Base-by-base conservation (phyloP, 2,888 invertebrate genomes). In the Ganaspis brasiliensis region DNA sequence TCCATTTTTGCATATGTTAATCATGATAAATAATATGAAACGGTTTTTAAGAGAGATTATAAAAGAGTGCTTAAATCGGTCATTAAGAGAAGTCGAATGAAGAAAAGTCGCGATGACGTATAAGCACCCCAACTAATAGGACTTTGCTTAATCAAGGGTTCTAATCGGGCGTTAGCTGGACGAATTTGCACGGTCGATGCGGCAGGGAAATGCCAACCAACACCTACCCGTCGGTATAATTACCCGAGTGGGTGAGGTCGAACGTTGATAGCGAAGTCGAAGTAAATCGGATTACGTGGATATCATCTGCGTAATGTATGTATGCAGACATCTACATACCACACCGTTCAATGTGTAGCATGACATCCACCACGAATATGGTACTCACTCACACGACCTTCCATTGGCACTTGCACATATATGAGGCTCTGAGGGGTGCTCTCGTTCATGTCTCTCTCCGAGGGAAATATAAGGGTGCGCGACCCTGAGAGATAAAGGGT, bases 241-340 rank as follows among this genome's bases (percentile, higher is more conserved):
- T 91, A 90, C 85, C 86, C 87, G 85, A 87, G 85, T 87, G 88
- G 85, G 84, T 83, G 82, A 85, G 87, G 86, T 82, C 82, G 84
- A 89, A 88, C 86, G 90, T 90, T 91, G 90, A 91, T 90, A 89
- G 88, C 89, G 87, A 89, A 91, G 89, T 91, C 90, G 88, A 89
- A 91, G 90, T 89, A 91, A 91, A 91, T 91, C 89, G 89, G 90
- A 91, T 91, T 91, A 91, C 85, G 87, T 83, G 90, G 89, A 89
- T 90, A 91, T 91, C 89, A 90, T 90, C 91, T 89, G 87, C 89
- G 89, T 91, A 91, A 91, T 91, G 88, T 90, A 90, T 86, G 87
- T 87, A 85, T 82, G 83, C 77, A 78, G 79, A 77, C 77, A 82
- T 77, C 79, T 80, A 80, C 76, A 79, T 77, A 77, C 75, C 75